Conservation (phyloP, 2,888 invertebrate species). For the Ochlodes sylvanus region DNA sequence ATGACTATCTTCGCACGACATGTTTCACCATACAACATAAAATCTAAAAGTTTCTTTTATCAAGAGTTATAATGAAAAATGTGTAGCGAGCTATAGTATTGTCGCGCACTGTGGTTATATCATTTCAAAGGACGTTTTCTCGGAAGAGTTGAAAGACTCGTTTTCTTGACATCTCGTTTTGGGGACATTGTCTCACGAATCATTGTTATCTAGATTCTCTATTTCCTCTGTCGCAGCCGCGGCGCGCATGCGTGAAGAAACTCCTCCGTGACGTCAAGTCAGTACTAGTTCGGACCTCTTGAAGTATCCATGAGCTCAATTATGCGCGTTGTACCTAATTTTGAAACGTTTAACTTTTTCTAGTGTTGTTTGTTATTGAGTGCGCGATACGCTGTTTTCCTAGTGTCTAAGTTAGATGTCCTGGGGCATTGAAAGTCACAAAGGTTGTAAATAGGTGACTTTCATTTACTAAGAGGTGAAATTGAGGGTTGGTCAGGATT, state of each 20-base stretch:
- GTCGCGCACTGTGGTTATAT: not conserved
- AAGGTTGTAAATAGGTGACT: not conserved
- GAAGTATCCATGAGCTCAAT: slow-evolving; percentile 39
- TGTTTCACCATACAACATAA: no score
- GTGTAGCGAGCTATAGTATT: no score
- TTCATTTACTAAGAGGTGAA: not conserved
- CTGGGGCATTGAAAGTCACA: not conserved
- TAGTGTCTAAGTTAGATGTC: not conserved
- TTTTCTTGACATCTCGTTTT: slow-evolving; percentile 29
- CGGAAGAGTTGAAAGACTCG: slow-evolving; percentile 34
- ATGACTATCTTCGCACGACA: no score
- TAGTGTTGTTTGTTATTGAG: slow-evolving; percentile 4
- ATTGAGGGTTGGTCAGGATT: not conserved
- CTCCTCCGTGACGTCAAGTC: slow-evolving; percentile 75
- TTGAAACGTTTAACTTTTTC: slow-evolving; percentile 9
- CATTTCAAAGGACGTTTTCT: slow-evolving; percentile 10
- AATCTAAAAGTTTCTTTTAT: no score
- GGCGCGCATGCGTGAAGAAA: slow-evolving; percentile 70
- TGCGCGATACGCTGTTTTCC: not conserved
- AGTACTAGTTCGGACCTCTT: slow-evolving; percentile 64
- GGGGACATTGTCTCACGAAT: slow-evolving; percentile 30
- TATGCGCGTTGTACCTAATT: slow-evolving; percentile 19
- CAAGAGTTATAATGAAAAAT: no score
- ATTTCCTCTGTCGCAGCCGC: slow-evolving; percentile 46
- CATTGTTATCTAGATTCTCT: slow-evolving; percentile 53